phyloP scores from a whole-genome alignment of 2,888 invertebrate species.

The Monochamus alternatus region DNA sequence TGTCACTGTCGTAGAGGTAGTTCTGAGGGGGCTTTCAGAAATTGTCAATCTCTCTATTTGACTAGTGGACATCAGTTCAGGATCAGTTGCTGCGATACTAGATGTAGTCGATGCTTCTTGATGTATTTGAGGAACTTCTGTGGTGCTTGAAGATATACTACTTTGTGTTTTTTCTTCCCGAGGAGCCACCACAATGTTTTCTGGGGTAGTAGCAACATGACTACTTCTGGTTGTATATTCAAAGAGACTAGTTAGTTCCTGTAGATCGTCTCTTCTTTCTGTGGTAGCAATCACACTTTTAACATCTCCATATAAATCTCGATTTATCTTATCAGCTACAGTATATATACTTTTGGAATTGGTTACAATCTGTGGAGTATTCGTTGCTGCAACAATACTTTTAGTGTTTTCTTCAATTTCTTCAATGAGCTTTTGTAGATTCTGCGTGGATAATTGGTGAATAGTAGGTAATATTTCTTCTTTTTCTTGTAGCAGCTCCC shows the following conservation, averaged over 20 bases:
- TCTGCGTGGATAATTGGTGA: not conserved
- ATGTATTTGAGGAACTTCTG: not conserved
- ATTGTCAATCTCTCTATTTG: constrained; percentile 1
- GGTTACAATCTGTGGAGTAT: not conserved
- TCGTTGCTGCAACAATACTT: constrained; percentile 9
- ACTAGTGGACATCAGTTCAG: not conserved
- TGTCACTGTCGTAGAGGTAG: constrained; percentile 1
- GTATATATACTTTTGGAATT: not conserved
- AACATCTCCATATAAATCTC: not conserved
- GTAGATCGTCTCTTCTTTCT: constrained; percentile 3
- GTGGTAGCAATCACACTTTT: not conserved
- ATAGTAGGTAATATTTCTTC: not conserved
- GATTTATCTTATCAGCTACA: not conserved
- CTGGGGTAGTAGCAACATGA: not conserved
- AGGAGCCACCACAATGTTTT: not conserved
- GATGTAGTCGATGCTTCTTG: not conserved
- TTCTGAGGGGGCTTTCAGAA: not conserved
- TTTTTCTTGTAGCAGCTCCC: not conserved
- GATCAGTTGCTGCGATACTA: not conserved
- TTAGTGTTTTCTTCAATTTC: constrained; percentile 23
- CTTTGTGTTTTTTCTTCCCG: not conserved
- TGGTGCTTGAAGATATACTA: not conserved
- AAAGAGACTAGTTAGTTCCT: constrained; percentile 1
- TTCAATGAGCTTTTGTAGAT: constrained; percentile 13
- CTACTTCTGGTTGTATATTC: not conserved